Evolutionary conservation across 2,113 vertebrate genomes (phyloP).

Genomic region (Ploceus nigricollis): DNA sequence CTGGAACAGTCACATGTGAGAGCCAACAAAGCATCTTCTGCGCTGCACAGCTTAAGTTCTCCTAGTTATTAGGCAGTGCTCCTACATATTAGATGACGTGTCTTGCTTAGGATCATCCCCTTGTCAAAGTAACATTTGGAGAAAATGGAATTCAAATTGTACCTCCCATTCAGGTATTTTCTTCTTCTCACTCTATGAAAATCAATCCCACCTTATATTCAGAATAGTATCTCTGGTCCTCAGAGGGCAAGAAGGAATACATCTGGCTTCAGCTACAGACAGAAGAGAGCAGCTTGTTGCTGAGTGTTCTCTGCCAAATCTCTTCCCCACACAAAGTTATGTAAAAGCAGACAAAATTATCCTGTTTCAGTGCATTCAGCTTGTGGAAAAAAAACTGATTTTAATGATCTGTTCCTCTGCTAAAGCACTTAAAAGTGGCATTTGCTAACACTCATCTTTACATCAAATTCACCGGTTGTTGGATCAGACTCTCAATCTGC

Average conservation of each 20-base stretch:
- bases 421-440: neutral
- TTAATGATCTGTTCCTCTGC: slow-evolving; percentile 14
- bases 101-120: neutral
- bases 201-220: neutral
- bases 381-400: neutral
- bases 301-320: neutral
- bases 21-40: neutral
- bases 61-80: neutral
- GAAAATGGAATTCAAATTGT: neutral
- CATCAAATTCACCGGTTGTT: neutral
- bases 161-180: neutral
- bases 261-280: neutral
- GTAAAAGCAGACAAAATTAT: neutral
- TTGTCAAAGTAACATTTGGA: neutral
- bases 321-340: neutral
- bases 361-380: neutral
- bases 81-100: neutral
- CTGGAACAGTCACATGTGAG: neutral
- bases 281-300: neutral
- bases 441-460: neutral
- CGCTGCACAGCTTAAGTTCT: neutral
- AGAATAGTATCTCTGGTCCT: neutral
- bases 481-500: neutral
- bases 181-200: neutral
- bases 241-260: neutral